Percentiles rank a stretch among this genome's conserved stretches.
phyloP scores from a whole-genome alignment of 2,888 invertebrate species.

The Lingula anatina region DNA sequence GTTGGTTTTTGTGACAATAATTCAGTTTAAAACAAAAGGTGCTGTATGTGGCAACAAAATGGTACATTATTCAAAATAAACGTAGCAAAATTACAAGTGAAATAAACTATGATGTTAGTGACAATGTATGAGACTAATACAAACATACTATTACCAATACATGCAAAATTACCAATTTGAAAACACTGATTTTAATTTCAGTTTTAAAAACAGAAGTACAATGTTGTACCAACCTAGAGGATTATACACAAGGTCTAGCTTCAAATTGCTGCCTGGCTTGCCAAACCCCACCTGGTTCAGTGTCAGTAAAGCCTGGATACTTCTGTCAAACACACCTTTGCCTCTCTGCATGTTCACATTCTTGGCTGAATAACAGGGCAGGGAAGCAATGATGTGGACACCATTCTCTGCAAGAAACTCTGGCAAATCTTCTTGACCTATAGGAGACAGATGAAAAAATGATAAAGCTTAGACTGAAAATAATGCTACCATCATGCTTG shows the following conservation, averaged over 20 bases:
- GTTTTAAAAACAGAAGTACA: too few relatives aligned
- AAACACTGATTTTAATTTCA: not conserved
- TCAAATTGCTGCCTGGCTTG: conserved; percentile 15
- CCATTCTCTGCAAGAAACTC: conserved; percentile 26
- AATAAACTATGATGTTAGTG: not conserved
- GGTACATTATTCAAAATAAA: too few relatives aligned
- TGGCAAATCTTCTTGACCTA: conserved; percentile 26
- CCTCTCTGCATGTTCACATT: conserved; percentile 29
- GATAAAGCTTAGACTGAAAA: too few relatives aligned
- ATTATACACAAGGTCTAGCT: conserved; percentile 27
- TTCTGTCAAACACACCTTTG: conserved; percentile 25
- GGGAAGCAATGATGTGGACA: conserved; percentile 22
- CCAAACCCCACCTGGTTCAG: conserved; percentile 26
- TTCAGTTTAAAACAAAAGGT: too few relatives aligned
- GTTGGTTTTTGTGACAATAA: too few relatives aligned
- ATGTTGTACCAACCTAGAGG: conserved; percentile 22
- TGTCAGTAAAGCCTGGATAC: conserved; percentile 20
- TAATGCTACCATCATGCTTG: too few relatives aligned
- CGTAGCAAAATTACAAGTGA: not conserved
- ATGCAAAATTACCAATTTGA: not conserved
- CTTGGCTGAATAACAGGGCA: conserved; percentile 28
- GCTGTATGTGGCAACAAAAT: too few relatives aligned
- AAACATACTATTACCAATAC: not conserved
- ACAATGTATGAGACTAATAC: not conserved
- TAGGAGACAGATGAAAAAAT: too few relatives aligned